Conservation (phyloP, 35 echinoderm and acorn worm species). For the Apostichopus japonicus region DNA sequence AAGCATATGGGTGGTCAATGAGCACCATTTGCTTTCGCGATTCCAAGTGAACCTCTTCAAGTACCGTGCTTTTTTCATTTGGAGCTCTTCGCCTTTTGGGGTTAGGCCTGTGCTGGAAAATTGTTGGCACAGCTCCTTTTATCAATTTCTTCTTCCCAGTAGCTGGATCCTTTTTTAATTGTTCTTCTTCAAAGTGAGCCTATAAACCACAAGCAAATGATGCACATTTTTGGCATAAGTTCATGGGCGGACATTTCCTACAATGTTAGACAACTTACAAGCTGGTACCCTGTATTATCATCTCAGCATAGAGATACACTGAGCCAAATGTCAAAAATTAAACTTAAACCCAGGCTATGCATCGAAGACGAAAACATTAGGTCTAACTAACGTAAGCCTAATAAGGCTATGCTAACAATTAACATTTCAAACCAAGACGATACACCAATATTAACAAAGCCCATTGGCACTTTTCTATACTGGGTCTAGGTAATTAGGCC, state of each 20-base stretch:
- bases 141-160: background rate
- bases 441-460: no score
- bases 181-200: background rate
- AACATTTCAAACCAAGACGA: no score
- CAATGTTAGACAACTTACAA: background rate
- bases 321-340: background rate
- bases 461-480: no score
- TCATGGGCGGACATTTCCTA: background rate
- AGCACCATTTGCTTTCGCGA: no score
- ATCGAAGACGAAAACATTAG: no score
- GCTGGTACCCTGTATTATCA: background rate
- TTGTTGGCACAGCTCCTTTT: background rate
- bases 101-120: background rate
- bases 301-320: background rate
- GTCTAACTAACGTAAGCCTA: no score
- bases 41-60: no score
- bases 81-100: background rate
- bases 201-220: background rate
- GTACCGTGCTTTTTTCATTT: no score
- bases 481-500: no score
- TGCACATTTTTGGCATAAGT: background rate
- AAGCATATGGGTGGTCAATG: no score
- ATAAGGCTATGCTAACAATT: no score
- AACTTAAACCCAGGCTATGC: no score
- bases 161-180: background rate